phyloP scores from a whole-genome alignment of 2,888 invertebrate genomes.

The Hofmannophila pseudospretella region DNA sequence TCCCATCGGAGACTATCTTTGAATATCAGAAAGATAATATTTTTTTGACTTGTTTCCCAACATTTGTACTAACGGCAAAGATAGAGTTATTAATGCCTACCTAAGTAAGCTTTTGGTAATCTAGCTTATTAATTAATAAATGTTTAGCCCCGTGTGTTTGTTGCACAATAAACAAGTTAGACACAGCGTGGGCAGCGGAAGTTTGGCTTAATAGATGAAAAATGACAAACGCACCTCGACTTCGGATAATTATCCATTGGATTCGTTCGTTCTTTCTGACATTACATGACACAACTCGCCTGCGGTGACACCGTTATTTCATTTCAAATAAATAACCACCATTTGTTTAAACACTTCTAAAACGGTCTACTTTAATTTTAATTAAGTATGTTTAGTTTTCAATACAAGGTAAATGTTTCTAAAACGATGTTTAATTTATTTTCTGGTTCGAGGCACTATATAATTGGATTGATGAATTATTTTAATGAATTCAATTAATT shows the following conservation, averaged over 20 bases:
- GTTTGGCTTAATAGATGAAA: constrained; percentile 31
- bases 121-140: constrained; percentile 14
- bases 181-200: constrained; percentile 27
- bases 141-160: constrained; percentile 7
- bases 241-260: constrained; percentile 18
- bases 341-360: constrained; percentile 17
- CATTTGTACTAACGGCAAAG: no score
- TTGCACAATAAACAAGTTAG: constrained; percentile 4
- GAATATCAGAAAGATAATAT: no score
- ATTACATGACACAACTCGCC: neutral
- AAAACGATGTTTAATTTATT: constrained; percentile 8
- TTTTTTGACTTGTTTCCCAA: no score
- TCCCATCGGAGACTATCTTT: no score
- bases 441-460: constrained; percentile 1
- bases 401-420: neutral
- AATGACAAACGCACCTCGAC: constrained; percentile 26
- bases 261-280: no score
- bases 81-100: no score
- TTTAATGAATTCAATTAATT: constrained; percentile 1
- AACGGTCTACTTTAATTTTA: constrained; percentile 9
- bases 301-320: constrained; percentile 7
- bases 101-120: no score
- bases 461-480: constrained; percentile 4
- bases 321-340: constrained; percentile 19
- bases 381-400: neutral